A percentile compares a stretch with the other conserved stretches of the same genome.
phyloP scores from a whole-genome alignment of 2,797 vertebrate species.

The Pseudotriccus pelzelni region DNA sequence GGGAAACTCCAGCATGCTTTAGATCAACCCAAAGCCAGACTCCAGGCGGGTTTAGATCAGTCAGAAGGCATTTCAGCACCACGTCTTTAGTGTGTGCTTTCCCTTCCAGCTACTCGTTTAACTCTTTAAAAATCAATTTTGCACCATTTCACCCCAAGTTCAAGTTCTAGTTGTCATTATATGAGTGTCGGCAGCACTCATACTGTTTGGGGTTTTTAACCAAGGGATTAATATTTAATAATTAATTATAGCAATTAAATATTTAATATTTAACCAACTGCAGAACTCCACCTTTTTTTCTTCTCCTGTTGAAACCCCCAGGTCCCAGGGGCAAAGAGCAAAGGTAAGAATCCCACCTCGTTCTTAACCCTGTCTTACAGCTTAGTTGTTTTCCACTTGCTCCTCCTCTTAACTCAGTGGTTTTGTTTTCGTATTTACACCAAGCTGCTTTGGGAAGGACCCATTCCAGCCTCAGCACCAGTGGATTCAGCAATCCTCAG shows the following conservation, averaged over 20 bases:
- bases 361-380: neutral
- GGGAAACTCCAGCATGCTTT: rapidly evolving
- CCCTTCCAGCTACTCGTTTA: neutral
- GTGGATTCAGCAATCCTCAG: neutral
- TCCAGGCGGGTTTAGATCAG: too few species aligned
- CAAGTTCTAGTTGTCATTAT: neutral
- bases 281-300: neutral
- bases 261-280: neutral
- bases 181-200: neutral
- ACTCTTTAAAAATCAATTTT: neutral
- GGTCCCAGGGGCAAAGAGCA: neutral
- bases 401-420: neutral
- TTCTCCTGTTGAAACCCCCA: neutral
- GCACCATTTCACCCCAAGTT: neutral
- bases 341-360: neutral
- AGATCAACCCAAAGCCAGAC: neutral
- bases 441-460: neutral
- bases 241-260: too few species aligned
- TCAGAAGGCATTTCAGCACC: neutral
- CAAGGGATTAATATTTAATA: neutral
- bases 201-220: neutral
- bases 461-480: neutral
- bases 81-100: neutral
- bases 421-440: neutral
- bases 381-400: neutral